phyloP scores from a whole-genome alignment of 1,140 invertebrate genomes.

The Cydia fagiglandana region DNA sequence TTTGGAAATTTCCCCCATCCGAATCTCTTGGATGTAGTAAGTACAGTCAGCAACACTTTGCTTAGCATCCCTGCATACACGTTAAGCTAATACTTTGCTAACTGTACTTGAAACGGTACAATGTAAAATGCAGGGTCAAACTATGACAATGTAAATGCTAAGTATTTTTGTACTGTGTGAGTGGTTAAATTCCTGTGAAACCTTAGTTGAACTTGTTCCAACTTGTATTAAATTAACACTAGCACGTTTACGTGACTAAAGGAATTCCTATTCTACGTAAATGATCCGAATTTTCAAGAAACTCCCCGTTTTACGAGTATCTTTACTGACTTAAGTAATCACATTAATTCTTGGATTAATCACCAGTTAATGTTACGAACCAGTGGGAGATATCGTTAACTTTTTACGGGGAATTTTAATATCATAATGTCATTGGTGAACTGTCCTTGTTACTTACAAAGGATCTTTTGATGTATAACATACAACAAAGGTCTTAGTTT shows the following conservation, averaged over 20 bases:
- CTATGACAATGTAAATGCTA: not conserved
- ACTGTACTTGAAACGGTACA: no score
- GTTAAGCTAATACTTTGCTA: no score
- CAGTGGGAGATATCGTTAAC: not conserved
- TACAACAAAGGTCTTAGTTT: no score
- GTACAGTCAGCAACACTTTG: no score
- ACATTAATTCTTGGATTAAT: slow-evolving; percentile 18
- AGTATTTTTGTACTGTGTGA: not conserved
- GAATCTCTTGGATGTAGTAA: no score
- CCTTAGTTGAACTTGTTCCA: not conserved
- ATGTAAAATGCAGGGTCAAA: no score
- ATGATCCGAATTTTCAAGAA: slow-evolving; percentile 11
- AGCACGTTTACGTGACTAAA: slow-evolving; percentile 15
- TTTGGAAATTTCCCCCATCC: no score
- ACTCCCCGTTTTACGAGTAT: not conserved
- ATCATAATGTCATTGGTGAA: not conserved
- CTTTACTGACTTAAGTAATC: slow-evolving; percentile 20
- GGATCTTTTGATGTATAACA: not conserved
- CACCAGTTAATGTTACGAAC: slow-evolving; percentile 2
- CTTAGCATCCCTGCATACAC: no score
- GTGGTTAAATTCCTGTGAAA: not conserved
- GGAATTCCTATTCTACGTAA: slow-evolving; percentile 9
- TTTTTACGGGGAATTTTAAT: not conserved
- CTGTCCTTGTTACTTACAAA: not conserved
- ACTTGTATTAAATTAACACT: not conserved